Evolutionary conservation across 2,888 invertebrate species (phyloP), one percentile per base, ranked within the genome.

Genomic region (Eupithecia abbreviata): DNA sequence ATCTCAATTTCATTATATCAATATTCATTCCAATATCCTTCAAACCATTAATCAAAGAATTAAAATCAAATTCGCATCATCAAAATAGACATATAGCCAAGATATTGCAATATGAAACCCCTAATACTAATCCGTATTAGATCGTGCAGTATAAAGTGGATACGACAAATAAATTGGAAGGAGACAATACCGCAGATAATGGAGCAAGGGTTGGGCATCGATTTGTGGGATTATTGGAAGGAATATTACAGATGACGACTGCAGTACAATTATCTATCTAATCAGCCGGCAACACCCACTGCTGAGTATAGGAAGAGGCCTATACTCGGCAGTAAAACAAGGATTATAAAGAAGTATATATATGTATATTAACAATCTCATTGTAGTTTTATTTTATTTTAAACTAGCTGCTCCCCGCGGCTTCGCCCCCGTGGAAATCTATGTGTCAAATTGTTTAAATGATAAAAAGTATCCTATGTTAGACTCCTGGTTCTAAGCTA

Each of bases 151-250:
- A 89, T 88, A 87, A 86, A 88, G 83, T 89, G 87, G 89, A 87
- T 86, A 88, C 87, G 91, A 90, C 87, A 89, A 90, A 93, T 92
- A 90, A 92, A 93, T 92, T 93, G 91, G 85, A 84, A 84, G 86
- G 84, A 85, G 86, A 89, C 87, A 84, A 86, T 86, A 86, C 77
- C 71, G 65, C 87, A 89, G 86, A 89, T 85, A 88, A 85, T 87
- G 83, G 85, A 82, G 87, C 83, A 90, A 91, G 93, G 93, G 93
- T 92, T 91, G 91, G 89, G 85, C 81, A 81, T 89, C 86, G 82
- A 86, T 87, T 83, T 69, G 82, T 65, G 81, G 85, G 86, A 89
- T 89, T 87, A 89, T 83, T 82, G 81, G 81, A 71, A 71, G 43
- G 51, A n/a, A 30, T 18, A 6, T 77, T 76, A 80, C n/a, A 80